Evolutionary conservation across 2,797 vertebrate species (phyloP), one percentile per base, ranked within the genome.

Genomic region (Muscicapa comitata): DNA sequence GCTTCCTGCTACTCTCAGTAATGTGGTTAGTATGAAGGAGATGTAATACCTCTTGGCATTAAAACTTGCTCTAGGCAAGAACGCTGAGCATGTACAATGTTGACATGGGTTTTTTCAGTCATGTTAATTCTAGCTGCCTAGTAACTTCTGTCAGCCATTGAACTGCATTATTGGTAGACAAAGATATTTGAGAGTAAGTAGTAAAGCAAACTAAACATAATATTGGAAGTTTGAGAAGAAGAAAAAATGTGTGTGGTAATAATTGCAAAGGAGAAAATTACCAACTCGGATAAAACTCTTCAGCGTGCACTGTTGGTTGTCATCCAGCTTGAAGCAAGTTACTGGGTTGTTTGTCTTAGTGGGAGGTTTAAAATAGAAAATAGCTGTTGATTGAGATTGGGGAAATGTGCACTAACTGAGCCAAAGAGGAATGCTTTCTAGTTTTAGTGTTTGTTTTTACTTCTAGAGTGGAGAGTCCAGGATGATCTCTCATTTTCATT

Each of bases 401-500:
- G 50, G 47, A 73, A 57, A 55, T 33, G 28, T 25, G 47, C 8
- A 8, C 59, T 66, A 45, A 70, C 59, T 73, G 35, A 94, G 59
- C 24, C 66, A n/a, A 53, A 53, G 17, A 42, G 15, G 35, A 68
- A 40, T 61, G 10, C 84, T 85, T 92, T 40, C 59, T 65, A 59
- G 65, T 80, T 74, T 37, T 45, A 23, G 37, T 92, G 63, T 90
- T 91, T 91, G 38, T 90, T 93, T 97, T 96, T n/a, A 33, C 88
- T 92, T 97, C 86, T 92, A 99, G 99, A 99, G 98, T 20, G 98
- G 98, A 17, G 99, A 99, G 90, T 98, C 97, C 53, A 99, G 99
- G 98, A 98, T 98, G 92, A 98, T 99, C 96, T 99, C 98, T 97
- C 99, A 99, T 97, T 99, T 99, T 98, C 99, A 99, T 98, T 99